Conservation (phyloP, 2,888 invertebrate genomes). For the Cerastis rubricosa region DNA sequence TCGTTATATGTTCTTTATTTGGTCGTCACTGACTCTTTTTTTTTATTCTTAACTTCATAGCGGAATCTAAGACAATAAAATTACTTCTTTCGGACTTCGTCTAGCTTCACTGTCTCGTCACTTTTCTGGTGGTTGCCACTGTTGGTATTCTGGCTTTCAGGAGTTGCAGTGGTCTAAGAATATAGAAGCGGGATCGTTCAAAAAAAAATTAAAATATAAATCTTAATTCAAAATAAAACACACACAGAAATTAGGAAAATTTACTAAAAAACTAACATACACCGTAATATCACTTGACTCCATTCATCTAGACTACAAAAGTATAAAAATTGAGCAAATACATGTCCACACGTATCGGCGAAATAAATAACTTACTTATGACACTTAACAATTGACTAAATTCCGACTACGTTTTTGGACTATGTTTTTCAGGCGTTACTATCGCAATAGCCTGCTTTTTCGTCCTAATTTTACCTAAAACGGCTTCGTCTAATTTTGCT, state of each 20-base stretch:
- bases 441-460: slow-evolving; percentile 78
- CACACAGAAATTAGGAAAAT: slow-evolving; percentile 78
- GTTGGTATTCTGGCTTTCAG: too few relatives aligned
- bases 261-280: slow-evolving; percentile 88
- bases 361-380: slow-evolving; percentile 73
- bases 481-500: slow-evolving; percentile 84
- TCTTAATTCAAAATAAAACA: slow-evolving; percentile 55
- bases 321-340: slow-evolving; percentile 86
- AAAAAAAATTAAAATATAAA: too few relatives aligned
- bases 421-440: slow-evolving; percentile 79
- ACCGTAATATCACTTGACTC: slow-evolving; percentile 91
- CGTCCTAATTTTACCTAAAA: slow-evolving; percentile 79
- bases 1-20: neutral
- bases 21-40: neutral
- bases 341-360: slow-evolving; percentile 71
- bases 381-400: slow-evolving; percentile 86
- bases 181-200: too few relatives aligned
- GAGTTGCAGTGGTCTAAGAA: too few relatives aligned
- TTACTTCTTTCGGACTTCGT: too few relatives aligned
- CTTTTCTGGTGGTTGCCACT: too few relatives aligned
- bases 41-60: neutral
- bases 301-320: slow-evolving; percentile 79
- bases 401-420: slow-evolving; percentile 72
- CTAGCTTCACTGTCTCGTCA: too few relatives aligned
- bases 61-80: too few relatives aligned